A percentile compares a stretch with the other conserved stretches of the same genome.
These are phyloP conservation scores for Lithophane semibrunnea DNA, from an alignment of 2,888 invertebrate species.

Conservation along the genomic window DNA sequence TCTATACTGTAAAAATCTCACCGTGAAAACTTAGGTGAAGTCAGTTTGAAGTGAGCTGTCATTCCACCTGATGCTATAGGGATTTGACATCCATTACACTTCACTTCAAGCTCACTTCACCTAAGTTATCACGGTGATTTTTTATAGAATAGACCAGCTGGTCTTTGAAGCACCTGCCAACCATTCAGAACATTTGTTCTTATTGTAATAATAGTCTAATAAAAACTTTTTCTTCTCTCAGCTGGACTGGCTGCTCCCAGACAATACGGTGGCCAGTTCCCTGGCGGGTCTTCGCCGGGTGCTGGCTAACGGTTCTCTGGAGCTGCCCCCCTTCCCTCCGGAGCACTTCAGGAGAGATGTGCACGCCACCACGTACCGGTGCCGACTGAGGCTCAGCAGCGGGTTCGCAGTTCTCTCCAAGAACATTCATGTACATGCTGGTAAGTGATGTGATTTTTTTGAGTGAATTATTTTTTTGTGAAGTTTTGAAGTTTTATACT, in stretches of 20 bases:
- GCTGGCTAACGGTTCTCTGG: slow-evolving; percentile 95
- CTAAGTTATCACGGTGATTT: no score
- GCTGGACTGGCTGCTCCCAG: slow-evolving; percentile 94
- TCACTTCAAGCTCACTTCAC: no score
- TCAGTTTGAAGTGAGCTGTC: no score
- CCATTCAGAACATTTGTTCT: background rate
- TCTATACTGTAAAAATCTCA: no score
- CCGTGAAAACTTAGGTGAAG: no score
- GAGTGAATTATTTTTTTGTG: background rate
- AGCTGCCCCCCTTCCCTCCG: slow-evolving; percentile 95
- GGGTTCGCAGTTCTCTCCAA: slow-evolving; percentile 94
- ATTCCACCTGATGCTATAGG: no score
- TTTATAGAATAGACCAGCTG: no score
- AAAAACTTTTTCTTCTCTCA: slow-evolving; percentile 71
- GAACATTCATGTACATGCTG: slow-evolving; percentile 96
- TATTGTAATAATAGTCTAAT: background rate
- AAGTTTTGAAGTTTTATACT: background rate
- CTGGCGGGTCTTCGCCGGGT: slow-evolving; percentile 94
- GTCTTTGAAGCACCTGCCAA: background rate
- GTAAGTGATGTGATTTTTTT: slow-evolving; percentile 88
- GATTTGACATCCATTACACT: no score
- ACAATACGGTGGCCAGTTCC: slow-evolving; percentile 92
- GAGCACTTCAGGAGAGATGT: slow-evolving; percentile 95
- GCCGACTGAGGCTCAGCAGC: slow-evolving; percentile 83
- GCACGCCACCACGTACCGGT: slow-evolving; percentile 95